phyloP scores from a whole-genome alignment of 2,797 vertebrate species.

The Enteromius afrohamiltoni region DNA sequence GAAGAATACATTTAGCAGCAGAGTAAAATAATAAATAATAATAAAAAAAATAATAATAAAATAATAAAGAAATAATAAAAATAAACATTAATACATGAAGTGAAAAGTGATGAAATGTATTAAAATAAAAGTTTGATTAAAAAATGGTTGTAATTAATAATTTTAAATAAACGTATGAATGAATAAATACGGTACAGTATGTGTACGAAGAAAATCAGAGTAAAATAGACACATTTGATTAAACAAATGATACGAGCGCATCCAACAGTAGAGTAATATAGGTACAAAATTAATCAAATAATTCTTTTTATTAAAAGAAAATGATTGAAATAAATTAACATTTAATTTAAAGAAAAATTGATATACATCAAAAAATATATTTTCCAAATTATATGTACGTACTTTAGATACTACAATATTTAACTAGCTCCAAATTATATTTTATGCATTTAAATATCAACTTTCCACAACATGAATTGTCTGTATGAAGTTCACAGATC shows the following conservation, averaged over 20 bases:
- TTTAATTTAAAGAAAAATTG: not conserved
- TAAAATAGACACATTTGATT: not conserved
- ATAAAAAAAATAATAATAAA: too few relatives aligned
- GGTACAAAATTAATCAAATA: not conserved
- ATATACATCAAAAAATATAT: not conserved
- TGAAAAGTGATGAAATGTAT: not conserved
- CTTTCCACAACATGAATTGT: too few relatives aligned
- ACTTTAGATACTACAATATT: too few relatives aligned
- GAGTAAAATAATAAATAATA: not conserved
- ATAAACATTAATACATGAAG: too few relatives aligned
- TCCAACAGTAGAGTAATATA: not conserved
- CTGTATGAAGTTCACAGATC: not conserved
- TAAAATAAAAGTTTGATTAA: not conserved
- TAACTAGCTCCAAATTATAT: too few relatives aligned
- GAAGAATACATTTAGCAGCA: not conserved
- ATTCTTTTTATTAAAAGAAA: not conserved
- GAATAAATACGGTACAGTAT: not conserved
- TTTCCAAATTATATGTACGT: too few relatives aligned
- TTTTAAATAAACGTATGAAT: not conserved
- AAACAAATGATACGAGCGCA: fast-evolving
- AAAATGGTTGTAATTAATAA: not conserved
- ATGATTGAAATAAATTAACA: not conserved
- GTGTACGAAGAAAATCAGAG: not conserved
- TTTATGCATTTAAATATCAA: too few relatives aligned
- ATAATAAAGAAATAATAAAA: too few relatives aligned